Evolutionary conservation across 2,113 vertebrate genomes (phyloP), one percentile per base, ranked within the genome.

Genomic region (Heterotis niloticus): DNA sequence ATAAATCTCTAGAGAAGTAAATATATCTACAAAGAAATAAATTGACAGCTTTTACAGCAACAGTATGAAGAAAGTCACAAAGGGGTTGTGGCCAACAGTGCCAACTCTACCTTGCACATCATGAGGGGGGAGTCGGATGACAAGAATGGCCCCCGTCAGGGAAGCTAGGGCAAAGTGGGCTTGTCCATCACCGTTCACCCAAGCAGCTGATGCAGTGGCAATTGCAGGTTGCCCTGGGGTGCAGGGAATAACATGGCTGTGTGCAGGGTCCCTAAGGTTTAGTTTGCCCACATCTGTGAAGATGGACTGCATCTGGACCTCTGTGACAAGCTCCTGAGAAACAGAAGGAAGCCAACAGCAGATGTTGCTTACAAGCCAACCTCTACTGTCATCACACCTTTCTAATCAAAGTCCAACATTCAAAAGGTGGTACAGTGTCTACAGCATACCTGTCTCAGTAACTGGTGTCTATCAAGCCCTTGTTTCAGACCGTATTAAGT

Each of bases 281-380:
- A 94, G 82, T 85, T 95, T 98, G 56, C 93, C 89, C 20, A 96
- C 85, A 1, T 99, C 97, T 0, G 96, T 96, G 82, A 99, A 96
- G 83, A 99, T 81, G 0, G 97, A 98, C 84, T 98, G 97, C 90
- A 97, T 93, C 72, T 98, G 96, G 71, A 92, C 92, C 87, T 99
- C 97, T 0, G 90, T 92, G 57, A 95, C 89, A 86, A 96, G 85
- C 72, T 98, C 96, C 97, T 99, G 77, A 4, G 11, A 75, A 1
- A 59, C 64, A 69, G 64, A 70, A 1, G 1, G 28, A 20, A n/a
- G n/a, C 72, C 23, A 5, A 14, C 1, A 26, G 44, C 0, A 62
- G 57, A 28, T 23, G 24, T 14, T 57, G 5, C 23, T 16, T 54
- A 57, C 12, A n/a, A 17, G 54, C 4, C 56, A 28, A 5, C 4